These are phyloP conservation scores for Latrodectus geometricus DNA, from an alignment of 1,140 invertebrate genomes.

Conservation along the genomic window DNA sequence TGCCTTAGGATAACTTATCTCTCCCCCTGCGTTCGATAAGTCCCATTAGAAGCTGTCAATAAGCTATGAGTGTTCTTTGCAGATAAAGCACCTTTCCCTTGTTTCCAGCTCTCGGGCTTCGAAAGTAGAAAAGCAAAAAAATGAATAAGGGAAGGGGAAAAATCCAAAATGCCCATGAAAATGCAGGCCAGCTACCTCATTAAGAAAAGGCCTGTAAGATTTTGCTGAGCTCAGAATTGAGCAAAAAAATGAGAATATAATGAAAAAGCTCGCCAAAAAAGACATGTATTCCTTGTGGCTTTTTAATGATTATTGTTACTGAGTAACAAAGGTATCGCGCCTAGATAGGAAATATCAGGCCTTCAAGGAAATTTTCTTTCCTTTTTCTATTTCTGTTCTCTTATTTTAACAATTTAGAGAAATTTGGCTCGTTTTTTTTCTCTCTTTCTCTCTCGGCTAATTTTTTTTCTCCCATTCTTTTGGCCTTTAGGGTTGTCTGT, in stretches of 20 bases:
- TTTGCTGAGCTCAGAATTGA: conserved; percentile 46
- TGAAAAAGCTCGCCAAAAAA: conserved; percentile 19
- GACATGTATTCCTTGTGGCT: conserved; percentile 33
- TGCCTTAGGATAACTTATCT: conserved; percentile 47
- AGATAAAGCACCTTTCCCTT: conserved; percentile 58
- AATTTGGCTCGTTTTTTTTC: neutral
- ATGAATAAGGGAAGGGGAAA: neutral
- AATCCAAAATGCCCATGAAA: conserved; percentile 27
- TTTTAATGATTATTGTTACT: conserved; percentile 62
- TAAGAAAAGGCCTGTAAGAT: conserved; percentile 48
- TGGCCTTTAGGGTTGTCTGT: conserved; percentile 19
- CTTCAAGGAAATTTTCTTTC: neutral
- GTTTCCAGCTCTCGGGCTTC: conserved; percentile 36
- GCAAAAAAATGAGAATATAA: conserved; percentile 13
- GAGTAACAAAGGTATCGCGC: conserved; percentile 51
- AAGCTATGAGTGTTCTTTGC: conserved; percentile 61
- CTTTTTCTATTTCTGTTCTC: conserved; percentile 6
- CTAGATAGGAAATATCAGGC: conserved; percentile 16
- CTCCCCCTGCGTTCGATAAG: conserved; percentile 52
- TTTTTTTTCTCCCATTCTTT: neutral
- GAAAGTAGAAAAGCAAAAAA: conserved; percentile 10
- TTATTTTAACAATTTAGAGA: conserved; percentile 3
- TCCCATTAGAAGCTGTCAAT: conserved; percentile 62
- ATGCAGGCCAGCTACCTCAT: conserved; percentile 42
- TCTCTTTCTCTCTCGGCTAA: conserved; percentile 5